Conservation (phyloP, 1,140 invertebrate genomes). For the Chrysopa pallens region DNA sequence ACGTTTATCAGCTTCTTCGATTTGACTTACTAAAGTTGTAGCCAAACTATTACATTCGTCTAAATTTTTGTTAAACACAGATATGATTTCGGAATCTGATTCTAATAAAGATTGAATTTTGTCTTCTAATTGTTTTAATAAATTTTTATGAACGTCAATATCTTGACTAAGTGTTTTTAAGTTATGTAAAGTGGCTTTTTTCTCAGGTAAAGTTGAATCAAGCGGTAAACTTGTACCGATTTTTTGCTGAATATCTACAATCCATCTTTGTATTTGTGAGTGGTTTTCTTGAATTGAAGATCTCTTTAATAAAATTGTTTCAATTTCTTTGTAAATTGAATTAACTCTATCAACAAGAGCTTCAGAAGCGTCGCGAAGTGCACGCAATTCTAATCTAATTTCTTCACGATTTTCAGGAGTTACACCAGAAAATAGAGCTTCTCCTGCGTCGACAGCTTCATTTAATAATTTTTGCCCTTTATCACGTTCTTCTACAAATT, state of each 20-base stretch:
- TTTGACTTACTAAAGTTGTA: conserved; percentile 44
- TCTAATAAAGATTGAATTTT: conserved; percentile 40
- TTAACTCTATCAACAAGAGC: conserved; percentile 67
- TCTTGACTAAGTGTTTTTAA: conserved; percentile 64
- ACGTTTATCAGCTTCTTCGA: conserved; percentile 46
- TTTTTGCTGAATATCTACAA: conserved; percentile 52
- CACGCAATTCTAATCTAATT: conserved; percentile 63
- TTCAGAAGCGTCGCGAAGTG: conserved; percentile 67
- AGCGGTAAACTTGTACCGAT: conserved; percentile 45
- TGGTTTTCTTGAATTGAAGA: conserved; percentile 83
- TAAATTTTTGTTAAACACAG: conserved; percentile 46
- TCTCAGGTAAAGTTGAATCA: conserved; percentile 60
- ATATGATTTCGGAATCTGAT: conserved; percentile 53
- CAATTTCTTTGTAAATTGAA: conserved; percentile 66
- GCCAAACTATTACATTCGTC: conserved; percentile 48
- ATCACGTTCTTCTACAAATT: conserved; percentile 54
- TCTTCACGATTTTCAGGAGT: conserved; percentile 70
- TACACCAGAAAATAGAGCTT: conserved; percentile 71
- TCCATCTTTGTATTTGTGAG: conserved; percentile 63
- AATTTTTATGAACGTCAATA: conserved; percentile 57
- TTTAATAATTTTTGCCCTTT: conserved; percentile 61
- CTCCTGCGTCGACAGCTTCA: conserved; percentile 65
- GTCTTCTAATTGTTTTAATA: conserved; percentile 58
- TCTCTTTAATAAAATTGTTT: conserved; percentile 68
- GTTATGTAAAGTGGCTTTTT: conserved; percentile 63